These are phyloP conservation scores for Sitta europaea DNA, from an alignment of 2,113 vertebrate species.

Conservation along the genomic window DNA sequence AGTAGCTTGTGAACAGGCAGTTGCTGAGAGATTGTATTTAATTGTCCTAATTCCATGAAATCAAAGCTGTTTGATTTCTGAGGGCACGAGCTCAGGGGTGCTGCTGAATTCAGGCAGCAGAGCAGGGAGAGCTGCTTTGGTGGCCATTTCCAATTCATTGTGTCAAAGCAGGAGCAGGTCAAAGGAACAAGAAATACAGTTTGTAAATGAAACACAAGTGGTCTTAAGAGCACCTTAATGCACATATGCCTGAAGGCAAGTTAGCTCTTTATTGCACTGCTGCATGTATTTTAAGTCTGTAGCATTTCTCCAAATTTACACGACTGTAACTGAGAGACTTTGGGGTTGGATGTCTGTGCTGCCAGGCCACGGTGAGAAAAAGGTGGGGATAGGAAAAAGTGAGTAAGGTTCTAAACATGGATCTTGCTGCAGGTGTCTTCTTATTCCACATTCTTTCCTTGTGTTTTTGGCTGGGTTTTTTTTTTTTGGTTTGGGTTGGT, in stretches of 20 bases:
- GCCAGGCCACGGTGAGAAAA: not conserved
- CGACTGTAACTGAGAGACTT: not conserved
- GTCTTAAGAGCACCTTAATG: constrained; percentile 22
- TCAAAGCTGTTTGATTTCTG: not conserved
- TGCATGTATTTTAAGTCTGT: not conserved
- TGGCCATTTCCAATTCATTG: not conserved
- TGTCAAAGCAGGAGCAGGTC: not conserved
- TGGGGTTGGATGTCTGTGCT: not conserved
- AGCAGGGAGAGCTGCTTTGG: not conserved
- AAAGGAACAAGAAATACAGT: not conserved
- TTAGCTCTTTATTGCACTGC: not conserved
- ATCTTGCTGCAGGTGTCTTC: not conserved
- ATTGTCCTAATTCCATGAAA: constrained; percentile 34
- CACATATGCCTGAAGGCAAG: constrained; percentile 6
- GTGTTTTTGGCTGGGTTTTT: not conserved
- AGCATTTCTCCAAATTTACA: not conserved
- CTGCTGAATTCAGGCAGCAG: not conserved
- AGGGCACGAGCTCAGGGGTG: not conserved
- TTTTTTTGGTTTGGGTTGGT: not conserved
- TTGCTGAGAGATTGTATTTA: constrained; percentile 34
- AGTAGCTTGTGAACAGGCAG: constrained; percentile 13
- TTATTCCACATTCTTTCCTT: not conserved
- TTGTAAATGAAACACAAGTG: not conserved
- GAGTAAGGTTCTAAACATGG: not conserved
- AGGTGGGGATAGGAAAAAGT: not conserved